Base-by-base conservation (phyloP, 2,113 vertebrate species). In the Egretta garzetta region DNA sequence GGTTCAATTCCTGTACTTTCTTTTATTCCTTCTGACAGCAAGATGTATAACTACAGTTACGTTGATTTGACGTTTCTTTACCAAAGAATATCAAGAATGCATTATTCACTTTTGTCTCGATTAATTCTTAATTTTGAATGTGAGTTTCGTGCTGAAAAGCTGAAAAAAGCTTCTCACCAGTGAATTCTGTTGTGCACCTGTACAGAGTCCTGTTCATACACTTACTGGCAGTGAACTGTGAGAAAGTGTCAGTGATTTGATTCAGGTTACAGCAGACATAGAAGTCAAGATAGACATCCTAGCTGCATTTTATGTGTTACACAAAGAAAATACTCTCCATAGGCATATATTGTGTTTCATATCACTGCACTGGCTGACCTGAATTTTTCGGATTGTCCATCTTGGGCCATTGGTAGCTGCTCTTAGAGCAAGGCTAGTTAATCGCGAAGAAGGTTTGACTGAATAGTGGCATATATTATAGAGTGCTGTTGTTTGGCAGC, bases 401-500 rank as follows among this genome's bases (percentile, higher is more conserved):
- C 63, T 68, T 72, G 18, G 39, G 18, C 49, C 2, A 0, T n/a
- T 72, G 28, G 7, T 89, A 56, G 32, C 45, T 76, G 26, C 35
- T 84, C 5, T 64, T 64, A 52, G 37, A 74, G 47, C 4, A 3
- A 53, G 32, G 24, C 14, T n/a, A 41, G 17, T 59, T 67, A 45
- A 63, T 41, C 3, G 6, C 32, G 27, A 9, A 53, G 43, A 55
- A 68, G 11, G 5, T 68, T 66, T 53, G 68, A 27, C 32, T 71
- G n/a, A 59, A 58, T 87, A 62, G 39, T 49, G 35, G 11, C 4
- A 1, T 1, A 4, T 70, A 52, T 67, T 0, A 0, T 49, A 33
- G 27, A 23, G 8, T 45, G 27, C 18, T 88, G 41, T 26, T 87
- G 63, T 11, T 81, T 79, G 60, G 14, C 62, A 75, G 43, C 3